These are phyloP conservation scores for Drosophila dunni DNA, from an alignment of 1,140 invertebrate genomes.

Conservation along the genomic window DNA sequence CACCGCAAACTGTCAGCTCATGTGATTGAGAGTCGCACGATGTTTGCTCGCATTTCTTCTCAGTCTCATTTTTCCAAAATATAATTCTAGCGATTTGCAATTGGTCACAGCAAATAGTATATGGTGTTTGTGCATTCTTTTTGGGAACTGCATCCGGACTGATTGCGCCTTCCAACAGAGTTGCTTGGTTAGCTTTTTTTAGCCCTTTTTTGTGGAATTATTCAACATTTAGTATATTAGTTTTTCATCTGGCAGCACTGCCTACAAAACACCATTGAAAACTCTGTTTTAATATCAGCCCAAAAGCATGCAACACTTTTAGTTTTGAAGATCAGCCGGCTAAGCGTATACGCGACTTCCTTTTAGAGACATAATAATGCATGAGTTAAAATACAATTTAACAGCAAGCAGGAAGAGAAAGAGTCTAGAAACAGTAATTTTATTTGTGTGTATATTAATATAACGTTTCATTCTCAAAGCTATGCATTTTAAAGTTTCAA, in stretches of 20 bases:
- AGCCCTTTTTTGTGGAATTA: no score
- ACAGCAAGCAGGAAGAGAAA: background rate
- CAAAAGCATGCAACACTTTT: slow-evolving; percentile 45
- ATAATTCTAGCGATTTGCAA: slow-evolving; percentile 56
- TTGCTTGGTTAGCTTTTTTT: no score
- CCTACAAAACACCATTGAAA: background rate
- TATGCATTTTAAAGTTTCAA: slow-evolving; percentile 24
- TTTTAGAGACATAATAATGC: background rate
- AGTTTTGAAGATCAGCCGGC: no score
- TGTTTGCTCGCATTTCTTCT: slow-evolving; percentile 4
- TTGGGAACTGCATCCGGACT: slow-evolving; percentile 6
- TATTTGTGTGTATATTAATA: slow-evolving; percentile 10
- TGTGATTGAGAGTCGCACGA: slow-evolving; percentile 56
- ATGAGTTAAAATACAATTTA: slow-evolving; percentile 4
- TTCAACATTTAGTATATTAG: no score
- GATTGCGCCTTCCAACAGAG: background rate
- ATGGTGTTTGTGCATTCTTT: slow-evolving; percentile 1
- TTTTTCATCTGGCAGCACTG: no score
- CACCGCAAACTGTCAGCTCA: slow-evolving; percentile 68
- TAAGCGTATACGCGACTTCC: background rate
- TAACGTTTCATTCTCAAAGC: slow-evolving; percentile 14
- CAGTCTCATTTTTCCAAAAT: slow-evolving; percentile 11
- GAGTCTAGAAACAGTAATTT: no score
- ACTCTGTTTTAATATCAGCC: slow-evolving; percentile 14
- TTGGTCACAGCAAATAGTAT: slow-evolving; percentile 38